Evolutionary conservation across 1,140 invertebrate species (phyloP), one percentile per base, ranked within the genome.

Genomic region (Drosophila watanabei): DNA sequence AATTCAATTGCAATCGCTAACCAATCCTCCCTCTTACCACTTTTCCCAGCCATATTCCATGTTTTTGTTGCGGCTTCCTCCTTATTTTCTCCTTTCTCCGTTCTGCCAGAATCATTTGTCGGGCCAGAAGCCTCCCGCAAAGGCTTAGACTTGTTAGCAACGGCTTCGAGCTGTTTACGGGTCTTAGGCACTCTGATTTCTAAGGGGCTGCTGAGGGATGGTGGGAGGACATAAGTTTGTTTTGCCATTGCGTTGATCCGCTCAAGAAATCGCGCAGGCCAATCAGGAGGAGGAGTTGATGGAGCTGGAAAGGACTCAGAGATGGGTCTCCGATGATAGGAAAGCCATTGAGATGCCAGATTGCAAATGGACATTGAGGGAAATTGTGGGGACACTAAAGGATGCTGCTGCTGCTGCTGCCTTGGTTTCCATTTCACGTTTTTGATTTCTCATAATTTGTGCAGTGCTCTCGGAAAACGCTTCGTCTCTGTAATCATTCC

Each of bases 1-100:
- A 87, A 87, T 87, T 87, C 84, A 87, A 87, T 88, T 70, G 72
- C 84, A 78, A 78, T 77, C 65, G 84, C 63, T 75, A 80, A 83
- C 71, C 63, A 64, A 63, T 57, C 51, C 61, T 20, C n/a, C 41
- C 58, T 56, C 51, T 68, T 32, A 24, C 48, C 33, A 30, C 28
- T 28, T 52, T 32, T n/a, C 4, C 28, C 51, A 43, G 16, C 45
- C 45, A 69, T 85, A 86, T 75, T 56, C 48, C 68, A 46, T 64
- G 71, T 88, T 87, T 82, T 82, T 78, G 70, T 87, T 81, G 84
- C 64, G 75, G 65, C 60, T 87, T 88, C 66, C 58, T 39, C 41
- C 52, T 75, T 43, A 49, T 58, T 43, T 48, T 13, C 32, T 24
- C 24, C 24, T 24, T 24, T 24, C 24, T 24, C 33, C 37, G 20